These are phyloP conservation scores for Vanessa tameamea DNA, from an alignment of 1,140 invertebrate genomes.

Conservation along the genomic window DNA sequence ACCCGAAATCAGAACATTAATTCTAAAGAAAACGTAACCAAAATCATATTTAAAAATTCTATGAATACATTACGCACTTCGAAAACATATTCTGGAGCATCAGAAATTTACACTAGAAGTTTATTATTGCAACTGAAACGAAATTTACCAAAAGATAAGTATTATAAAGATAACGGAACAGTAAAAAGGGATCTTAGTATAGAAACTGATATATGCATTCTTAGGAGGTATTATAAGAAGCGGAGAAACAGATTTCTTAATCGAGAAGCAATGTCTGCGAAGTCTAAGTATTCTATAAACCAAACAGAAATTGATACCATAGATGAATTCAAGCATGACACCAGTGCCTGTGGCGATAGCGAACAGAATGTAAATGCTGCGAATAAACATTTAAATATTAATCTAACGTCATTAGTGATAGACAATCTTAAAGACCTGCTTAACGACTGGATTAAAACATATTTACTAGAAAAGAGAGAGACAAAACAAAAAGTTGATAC, in stretches of 20 bases:
- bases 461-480: constrained; percentile 55
- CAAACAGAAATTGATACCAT: constrained; percentile 44
- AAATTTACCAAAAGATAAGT: constrained; percentile 38
- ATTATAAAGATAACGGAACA: constrained; percentile 45
- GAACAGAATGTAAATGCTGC: constrained; percentile 26
- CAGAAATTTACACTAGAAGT: constrained; percentile 48
- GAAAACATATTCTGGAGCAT: constrained; percentile 51
- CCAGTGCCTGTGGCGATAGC: constrained; percentile 59
- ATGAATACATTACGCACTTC: constrained; percentile 51
- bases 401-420: constrained; percentile 54
- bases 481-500: constrained; percentile 60
- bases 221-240: constrained; percentile 53
- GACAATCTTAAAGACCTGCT: constrained; percentile 62
- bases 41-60: constrained; percentile 60
- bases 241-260: constrained; percentile 43
- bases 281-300: constrained; percentile 50
- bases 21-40: constrained; percentile 38
- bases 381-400: constrained; percentile 43
- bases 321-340: constrained; percentile 43
- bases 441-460: constrained; percentile 59
- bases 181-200: constrained; percentile 62
- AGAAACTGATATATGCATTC: constrained; percentile 61
- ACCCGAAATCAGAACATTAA: constrained; percentile 46
- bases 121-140: constrained; percentile 48
- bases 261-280: constrained; percentile 38